These are phyloP conservation scores for Iguana delicatissima DNA, from an alignment of 2,797 vertebrate species.

Conservation along the genomic window DNA sequence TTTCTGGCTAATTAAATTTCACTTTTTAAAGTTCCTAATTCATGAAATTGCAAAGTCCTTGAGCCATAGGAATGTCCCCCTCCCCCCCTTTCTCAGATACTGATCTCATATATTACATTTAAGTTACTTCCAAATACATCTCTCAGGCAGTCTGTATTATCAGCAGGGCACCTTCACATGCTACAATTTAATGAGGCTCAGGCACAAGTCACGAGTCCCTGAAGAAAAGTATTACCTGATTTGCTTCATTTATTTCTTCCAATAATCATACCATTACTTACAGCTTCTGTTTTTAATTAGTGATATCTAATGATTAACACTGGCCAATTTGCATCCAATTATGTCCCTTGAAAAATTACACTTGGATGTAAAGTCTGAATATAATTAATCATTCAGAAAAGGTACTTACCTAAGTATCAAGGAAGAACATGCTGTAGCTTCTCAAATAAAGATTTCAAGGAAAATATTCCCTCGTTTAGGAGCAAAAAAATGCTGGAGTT, in stretches of 20 bases:
- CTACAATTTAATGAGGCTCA: constrained; percentile 76
- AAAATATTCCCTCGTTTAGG: constrained; percentile 56
- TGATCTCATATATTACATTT: constrained; percentile 71
- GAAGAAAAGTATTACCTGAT: constrained; percentile 75
- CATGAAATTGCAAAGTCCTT: constrained; percentile 75
- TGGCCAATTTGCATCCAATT: constrained; percentile 81
- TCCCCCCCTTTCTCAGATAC: constrained; percentile 55
- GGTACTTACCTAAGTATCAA: constrained; percentile 66
- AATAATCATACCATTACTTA: constrained; percentile 80
- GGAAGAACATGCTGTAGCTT: constrained; percentile 61
- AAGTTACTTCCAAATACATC: constrained; percentile 75
- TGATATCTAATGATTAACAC: constrained; percentile 79
- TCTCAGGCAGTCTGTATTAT: constrained; percentile 61
- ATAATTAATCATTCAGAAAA: constrained; percentile 73
- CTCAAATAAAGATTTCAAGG: constrained; percentile 64
- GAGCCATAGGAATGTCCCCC: constrained; percentile 53
- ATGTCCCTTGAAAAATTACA: constrained; percentile 76
- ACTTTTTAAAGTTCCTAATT: constrained; percentile 73
- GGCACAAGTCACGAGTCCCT: constrained; percentile 70
- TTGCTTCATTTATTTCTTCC: constrained; percentile 79
- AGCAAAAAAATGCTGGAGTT: constrained; percentile 47
- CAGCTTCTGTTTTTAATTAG: constrained; percentile 81
- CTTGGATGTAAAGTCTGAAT: constrained; percentile 70
- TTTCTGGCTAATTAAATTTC: constrained; percentile 73
- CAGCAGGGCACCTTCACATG: constrained; percentile 74